phyloP scores from a whole-genome alignment of 2,797 vertebrate genomes.

The Austrolebias charrua region DNA sequence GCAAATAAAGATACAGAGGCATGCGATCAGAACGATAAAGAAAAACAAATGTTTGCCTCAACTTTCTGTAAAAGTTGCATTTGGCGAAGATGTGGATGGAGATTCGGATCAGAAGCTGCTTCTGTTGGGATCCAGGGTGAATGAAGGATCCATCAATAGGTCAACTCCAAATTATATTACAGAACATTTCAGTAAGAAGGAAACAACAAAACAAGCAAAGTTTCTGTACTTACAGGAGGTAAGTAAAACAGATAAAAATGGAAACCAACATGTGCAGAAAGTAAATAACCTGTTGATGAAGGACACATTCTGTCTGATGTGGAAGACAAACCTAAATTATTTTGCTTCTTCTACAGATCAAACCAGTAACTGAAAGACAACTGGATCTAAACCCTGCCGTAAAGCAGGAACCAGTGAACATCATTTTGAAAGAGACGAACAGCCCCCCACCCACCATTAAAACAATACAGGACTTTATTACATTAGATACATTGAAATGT shows the following conservation, averaged over 20 bases:
- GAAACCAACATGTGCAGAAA: constrained; percentile 5
- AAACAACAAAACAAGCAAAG: constrained; percentile 30
- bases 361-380: background rate
- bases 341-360: constrained; percentile 21
- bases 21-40: background rate
- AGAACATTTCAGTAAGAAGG: constrained; percentile 32
- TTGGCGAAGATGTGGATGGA: constrained; percentile 10
- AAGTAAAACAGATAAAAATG: constrained; percentile 11
- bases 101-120: constrained; percentile 8
- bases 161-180: constrained; percentile 14
- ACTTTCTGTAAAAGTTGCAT: constrained; percentile 25
- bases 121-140: constrained; percentile 6
- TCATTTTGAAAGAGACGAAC: background rate
- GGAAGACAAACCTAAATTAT: constrained; percentile 16
- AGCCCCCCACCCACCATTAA: background rate
- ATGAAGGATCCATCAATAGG: constrained; percentile 30
- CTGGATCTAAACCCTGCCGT: constrained; percentile 8
- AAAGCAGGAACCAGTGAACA: constrained; percentile 16
- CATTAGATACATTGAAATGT: constrained; percentile 3
- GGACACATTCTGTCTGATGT: constrained; percentile 18
- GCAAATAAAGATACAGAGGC: background rate
- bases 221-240: background rate
- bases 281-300: constrained; percentile 8
- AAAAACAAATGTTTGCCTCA: constrained; percentile 19
- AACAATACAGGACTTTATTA: constrained; percentile 6